Base-by-base conservation (phyloP, 2,113 vertebrate genomes). In the Rhinichthys klamathensis region DNA sequence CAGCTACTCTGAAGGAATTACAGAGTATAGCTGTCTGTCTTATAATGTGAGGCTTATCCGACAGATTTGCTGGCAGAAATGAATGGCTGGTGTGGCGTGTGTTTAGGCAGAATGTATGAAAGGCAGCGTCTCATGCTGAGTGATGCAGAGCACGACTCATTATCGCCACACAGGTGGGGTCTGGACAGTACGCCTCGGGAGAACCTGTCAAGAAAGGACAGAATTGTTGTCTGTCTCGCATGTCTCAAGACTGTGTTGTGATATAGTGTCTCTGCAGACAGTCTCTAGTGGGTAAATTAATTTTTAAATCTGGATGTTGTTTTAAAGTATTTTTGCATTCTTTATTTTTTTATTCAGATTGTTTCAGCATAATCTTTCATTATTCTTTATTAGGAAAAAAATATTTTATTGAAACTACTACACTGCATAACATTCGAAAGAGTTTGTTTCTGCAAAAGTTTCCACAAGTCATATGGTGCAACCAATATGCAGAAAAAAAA, bases 1-100 rank as follows among this genome's bases (percentile, higher is more conserved):
- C 84, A 88, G 93, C 91, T 93, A 94, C 93, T 95, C 92, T 93
- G 91, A 93, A 89, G 89, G 94, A 93, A 95, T 95, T 94, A 94
- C 69, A 82, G 82, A 87, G 91, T 91, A 88, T 91, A 84, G 93
- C 89, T 92, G 92, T 93, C 93, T 93, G 91, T 94, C 93, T 93
- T 92, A 90, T 89, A 91, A 91, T 88, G 90, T 80, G 54, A 12
- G 89, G 92, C 90, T 95, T 94, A 94, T 91, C 89, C 87, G 89
- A 91, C 90, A 92, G 89, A 92, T 90, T 79, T 89, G 23, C 83
- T 72, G 70, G 69, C 85, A 73, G 89, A 91, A 91, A 92, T 92
- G 90, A 93, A 92, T 92, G 82, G 85, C 73, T 87, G 85, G 89
- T 82, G 88, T 92, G 84, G 21, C 1, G 46, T 35, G 32, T 73